phyloP scores from a whole-genome alignment of 2,888 invertebrate species.

The Habroteleia sp. region DNA sequence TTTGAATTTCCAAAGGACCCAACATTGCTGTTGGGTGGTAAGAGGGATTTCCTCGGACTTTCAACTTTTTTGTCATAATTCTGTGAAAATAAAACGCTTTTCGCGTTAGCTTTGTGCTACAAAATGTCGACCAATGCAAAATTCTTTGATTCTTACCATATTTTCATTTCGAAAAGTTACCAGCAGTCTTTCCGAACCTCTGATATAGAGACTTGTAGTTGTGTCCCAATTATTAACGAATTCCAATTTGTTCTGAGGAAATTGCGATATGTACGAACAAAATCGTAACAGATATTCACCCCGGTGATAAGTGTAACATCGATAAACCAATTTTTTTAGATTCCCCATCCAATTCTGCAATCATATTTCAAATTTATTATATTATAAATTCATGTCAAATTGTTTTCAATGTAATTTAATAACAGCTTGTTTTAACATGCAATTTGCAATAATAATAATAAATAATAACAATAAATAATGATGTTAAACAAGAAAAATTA shows the following conservation, averaged over 20 bases:
- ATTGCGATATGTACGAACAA: constrained; percentile 86
- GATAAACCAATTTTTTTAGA: constrained; percentile 85
- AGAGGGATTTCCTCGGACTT: constrained; percentile 80
- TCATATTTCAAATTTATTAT: too few relatives aligned
- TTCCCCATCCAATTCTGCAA: constrained; percentile 84
- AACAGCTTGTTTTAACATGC: too few relatives aligned
- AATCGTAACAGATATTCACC: constrained; percentile 87
- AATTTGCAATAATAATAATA: too few relatives aligned
- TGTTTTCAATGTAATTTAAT: too few relatives aligned
- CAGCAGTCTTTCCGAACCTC: constrained; percentile 85
- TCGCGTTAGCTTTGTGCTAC: too few relatives aligned
- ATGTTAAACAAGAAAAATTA: too few relatives aligned
- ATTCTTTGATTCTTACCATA: constrained; percentile 83
- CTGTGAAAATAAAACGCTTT: constrained; percentile 70
- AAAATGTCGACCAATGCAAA: too few relatives aligned
- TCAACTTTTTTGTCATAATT: constrained; percentile 78
- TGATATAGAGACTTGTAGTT: constrained; percentile 87
- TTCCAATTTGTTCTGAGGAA: constrained; percentile 84
- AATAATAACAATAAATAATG: too few relatives aligned
- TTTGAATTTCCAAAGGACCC: constrained; percentile 68
- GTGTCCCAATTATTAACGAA: constrained; percentile 88
- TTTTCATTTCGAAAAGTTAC: constrained; percentile 90
- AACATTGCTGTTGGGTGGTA: constrained; percentile 75
- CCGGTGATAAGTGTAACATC: constrained; percentile 88
- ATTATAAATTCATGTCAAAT: too few relatives aligned